Evolutionary conservation across 2,797 vertebrate species (phyloP).

Genomic region (Arnoldichthys spilopterus): DNA sequence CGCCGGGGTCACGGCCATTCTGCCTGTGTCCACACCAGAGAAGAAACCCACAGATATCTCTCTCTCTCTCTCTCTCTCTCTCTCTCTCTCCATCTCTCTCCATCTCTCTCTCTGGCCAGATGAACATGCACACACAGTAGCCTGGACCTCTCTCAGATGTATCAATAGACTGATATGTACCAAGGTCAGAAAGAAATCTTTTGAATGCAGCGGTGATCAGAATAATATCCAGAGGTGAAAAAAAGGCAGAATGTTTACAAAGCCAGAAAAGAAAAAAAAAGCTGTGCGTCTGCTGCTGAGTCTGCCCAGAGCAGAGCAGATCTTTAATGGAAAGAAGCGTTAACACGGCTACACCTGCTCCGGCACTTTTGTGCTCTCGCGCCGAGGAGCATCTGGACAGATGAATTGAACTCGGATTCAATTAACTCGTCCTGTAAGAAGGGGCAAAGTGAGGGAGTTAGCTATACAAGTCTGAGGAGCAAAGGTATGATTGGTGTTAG

Average conservation of each 20-base stretch:
- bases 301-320: conserved; percentile 75
- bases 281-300: conserved; percentile 70
- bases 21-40: conserved; percentile 76
- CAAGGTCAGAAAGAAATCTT: conserved; percentile 83
- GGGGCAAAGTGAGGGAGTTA: conserved; percentile 75
- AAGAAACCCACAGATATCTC: conserved; percentile 62
- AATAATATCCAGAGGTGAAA: conserved; percentile 73
- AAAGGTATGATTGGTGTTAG: conserved; percentile 73
- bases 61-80: conserved; percentile 30
- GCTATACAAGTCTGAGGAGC: conserved; percentile 72
- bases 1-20: conserved; percentile 80
- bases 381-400: conserved; percentile 73
- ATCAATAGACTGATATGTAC: conserved; percentile 71
- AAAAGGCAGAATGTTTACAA: conserved; percentile 77
- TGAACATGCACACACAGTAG: conserved; percentile 38
- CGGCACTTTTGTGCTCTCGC: conserved; percentile 74
- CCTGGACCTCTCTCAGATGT: conserved; percentile 72
- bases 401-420: conserved; percentile 75
- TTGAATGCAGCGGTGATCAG: conserved; percentile 78
- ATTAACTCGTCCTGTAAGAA: conserved; percentile 84
- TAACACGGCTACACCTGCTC: conserved; percentile 78
- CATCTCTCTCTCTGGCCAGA: conserved; percentile 24
- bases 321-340: conserved; percentile 79
- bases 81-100: conserved; percentile 13
- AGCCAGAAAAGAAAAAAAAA: conserved; percentile 58